Base-by-base conservation (phyloP, 2,888 invertebrate species). In the Halictus ligatus region DNA sequence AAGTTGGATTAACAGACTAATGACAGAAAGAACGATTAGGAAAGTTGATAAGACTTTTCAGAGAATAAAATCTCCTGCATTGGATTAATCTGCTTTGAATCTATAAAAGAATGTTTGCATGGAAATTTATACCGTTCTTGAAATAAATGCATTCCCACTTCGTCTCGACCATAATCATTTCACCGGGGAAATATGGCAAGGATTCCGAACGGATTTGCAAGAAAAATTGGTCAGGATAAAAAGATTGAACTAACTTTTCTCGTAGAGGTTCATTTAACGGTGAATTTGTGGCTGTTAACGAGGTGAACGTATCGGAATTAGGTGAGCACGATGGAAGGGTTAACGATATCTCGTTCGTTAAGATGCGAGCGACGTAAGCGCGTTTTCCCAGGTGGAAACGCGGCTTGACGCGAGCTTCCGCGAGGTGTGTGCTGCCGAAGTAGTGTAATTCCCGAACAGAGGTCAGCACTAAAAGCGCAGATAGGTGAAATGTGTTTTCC, bases 391-490 rank as follows among this genome's bases (percentile, higher is more conserved):
- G 35, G 69, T 69, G 69, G 21, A 69, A 69, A 40, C 21, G 21
- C 40, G 69, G 21, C 21, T 21, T 69, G 35, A 43, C 10, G 21
- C 69, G 40, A 21, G 69, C 5, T 69, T 40, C 69, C 21, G 21
- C 69, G n/a, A 43, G 67, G 5, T 35, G 67, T 35, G 18, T 8
- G 67, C 10, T 43, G 10, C 21, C 35, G 40, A 21, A n/a, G 21
- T 35, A 69, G 35, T n/a, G 43, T 43, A 43, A 69, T n/a, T 69
- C 69, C n/a, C 40, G 40, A 69, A 69, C 69, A 40, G 40, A 40
- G 40, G 40, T 69, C 69, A 69, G 69, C 69, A 69, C 69, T 69
- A 69, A n/a, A 40, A 69, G 40, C 69, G 21, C 21, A 69, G 69
- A 12, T 40, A 69, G 69, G 35, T 69, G 21, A 40, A 69, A 40